These are phyloP conservation scores for Plotosus lineatus DNA, from an alignment of 2,113 vertebrate genomes.

Conservation along the genomic window DNA sequence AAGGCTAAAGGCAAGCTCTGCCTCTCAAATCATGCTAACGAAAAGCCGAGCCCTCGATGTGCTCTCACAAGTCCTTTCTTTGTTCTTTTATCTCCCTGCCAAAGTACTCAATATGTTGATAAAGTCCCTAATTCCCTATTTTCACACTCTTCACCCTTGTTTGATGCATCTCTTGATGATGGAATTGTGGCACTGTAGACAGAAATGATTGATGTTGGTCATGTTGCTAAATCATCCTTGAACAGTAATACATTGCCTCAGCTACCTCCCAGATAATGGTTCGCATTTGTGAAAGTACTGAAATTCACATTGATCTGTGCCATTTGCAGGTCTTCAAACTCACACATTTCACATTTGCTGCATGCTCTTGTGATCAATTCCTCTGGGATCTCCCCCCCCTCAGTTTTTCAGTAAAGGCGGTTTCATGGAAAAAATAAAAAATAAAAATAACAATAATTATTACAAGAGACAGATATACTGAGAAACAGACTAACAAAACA, in stretches of 20 bases:
- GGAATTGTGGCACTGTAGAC: conserved; percentile 44
- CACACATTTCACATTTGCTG: conserved; percentile 46
- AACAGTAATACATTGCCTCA: conserved; percentile 65
- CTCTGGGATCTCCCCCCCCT: too few relatives aligned
- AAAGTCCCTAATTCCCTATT: conserved; percentile 38
- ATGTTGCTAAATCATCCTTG: conserved; percentile 61
- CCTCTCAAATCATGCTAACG: not conserved
- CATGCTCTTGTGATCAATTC: conserved; percentile 39
- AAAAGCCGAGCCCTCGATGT: not conserved
- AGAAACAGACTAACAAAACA: too few relatives aligned
- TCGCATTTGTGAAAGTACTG: conserved; percentile 64
- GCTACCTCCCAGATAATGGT: conserved; percentile 64
- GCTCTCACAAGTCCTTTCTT: not conserved
- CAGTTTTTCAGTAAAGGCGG: too few relatives aligned
- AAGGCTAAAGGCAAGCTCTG: not conserved
- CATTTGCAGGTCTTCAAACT: conserved; percentile 23
- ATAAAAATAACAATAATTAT: too few relatives aligned
- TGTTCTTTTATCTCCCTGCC: not conserved
- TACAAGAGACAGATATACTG: too few relatives aligned
- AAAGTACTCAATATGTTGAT: conserved; percentile 43
- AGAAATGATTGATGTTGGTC: conserved; percentile 63
- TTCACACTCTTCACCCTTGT: conserved; percentile 28
- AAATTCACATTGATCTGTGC: conserved; percentile 65
- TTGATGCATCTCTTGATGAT: conserved; percentile 52
- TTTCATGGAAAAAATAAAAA: too few relatives aligned